These are phyloP conservation scores for Limnephilus lunatus DNA, from an alignment of 2,888 invertebrate genomes.

Conservation along the genomic window DNA sequence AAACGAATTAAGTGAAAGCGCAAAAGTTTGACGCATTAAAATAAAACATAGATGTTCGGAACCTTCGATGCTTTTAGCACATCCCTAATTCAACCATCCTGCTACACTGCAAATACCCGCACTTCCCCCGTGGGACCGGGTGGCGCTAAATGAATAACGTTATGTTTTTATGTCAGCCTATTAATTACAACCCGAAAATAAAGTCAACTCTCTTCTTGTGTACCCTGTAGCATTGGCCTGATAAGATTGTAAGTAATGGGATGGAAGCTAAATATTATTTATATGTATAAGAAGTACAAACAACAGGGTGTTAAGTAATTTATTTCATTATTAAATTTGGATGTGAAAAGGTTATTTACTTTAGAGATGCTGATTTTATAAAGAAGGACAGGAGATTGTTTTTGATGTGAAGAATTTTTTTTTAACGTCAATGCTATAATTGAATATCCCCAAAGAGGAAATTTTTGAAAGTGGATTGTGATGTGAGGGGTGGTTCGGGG, in stretches of 20 bases:
- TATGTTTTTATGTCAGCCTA: neutral
- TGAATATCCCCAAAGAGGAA: too few relatives aligned
- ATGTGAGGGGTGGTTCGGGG: too few relatives aligned
- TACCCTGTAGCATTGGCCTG: neutral
- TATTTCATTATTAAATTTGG: neutral
- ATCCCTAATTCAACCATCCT: neutral
- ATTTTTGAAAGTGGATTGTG: too few relatives aligned
- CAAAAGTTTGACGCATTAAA: too few relatives aligned
- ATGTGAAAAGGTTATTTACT: neutral
- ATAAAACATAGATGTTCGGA: too few relatives aligned
- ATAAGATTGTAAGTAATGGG: neutral
- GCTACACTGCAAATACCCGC: neutral
- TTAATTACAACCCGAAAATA: neutral
- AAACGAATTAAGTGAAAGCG: too few relatives aligned
- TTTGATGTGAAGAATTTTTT: neutral
- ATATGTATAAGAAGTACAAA: neutral
- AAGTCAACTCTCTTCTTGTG: conserved; percentile 2
- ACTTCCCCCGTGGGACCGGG: neutral
- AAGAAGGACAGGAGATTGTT: neutral
- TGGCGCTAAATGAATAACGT: neutral
- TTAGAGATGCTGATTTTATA: neutral
- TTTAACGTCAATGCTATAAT: neutral
- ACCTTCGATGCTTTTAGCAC: neutral
- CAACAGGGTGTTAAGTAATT: neutral
- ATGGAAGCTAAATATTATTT: neutral